Evolutionary conservation across 2,888 invertebrate species (phyloP).

Genomic region (Netelia fuscicornis): DNA sequence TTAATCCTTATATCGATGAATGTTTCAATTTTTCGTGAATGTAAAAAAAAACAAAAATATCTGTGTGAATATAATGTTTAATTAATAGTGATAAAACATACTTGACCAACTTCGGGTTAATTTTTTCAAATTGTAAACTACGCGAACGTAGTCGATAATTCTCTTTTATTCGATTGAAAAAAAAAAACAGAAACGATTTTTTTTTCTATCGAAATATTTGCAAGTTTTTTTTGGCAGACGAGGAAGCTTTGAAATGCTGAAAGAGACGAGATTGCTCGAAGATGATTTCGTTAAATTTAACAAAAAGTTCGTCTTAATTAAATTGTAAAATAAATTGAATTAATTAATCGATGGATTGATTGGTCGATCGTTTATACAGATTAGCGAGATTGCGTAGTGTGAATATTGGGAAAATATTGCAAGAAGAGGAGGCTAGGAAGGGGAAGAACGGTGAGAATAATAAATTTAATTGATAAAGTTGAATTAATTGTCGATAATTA

Average conservation of each 20-base stretch:
- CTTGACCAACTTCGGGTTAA: background rate
- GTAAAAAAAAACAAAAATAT: background rate
- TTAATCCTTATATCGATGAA: background rate
- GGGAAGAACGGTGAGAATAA: constrained; percentile 32
- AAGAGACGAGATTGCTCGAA: constrained; percentile 20
- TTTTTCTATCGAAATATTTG: background rate
- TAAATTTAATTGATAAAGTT: constrained; percentile 9
- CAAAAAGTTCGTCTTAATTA: constrained; percentile 19
- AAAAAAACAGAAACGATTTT: background rate
- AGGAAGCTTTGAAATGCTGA: constrained; percentile 11
- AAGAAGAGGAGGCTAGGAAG: constrained; percentile 17
- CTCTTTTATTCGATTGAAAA: too few relatives aligned
- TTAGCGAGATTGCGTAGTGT: constrained; percentile 35
- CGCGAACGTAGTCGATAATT: background rate
- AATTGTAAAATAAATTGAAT: background rate
- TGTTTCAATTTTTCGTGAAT: background rate
- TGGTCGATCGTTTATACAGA: constrained; percentile 16
- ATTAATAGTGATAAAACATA: background rate
- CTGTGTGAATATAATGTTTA: background rate
- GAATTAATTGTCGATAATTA: background rate
- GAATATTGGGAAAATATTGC: constrained; percentile 28
- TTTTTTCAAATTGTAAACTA: background rate
- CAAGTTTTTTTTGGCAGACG: background rate
- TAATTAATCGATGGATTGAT: background rate
- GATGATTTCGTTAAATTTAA: constrained; percentile 40